Percentiles rank a stretch among this genome's conserved stretches.
Conservation (phyloP, 2,797 vertebrate species). For the Enteromius afrohamiltoni region DNA sequence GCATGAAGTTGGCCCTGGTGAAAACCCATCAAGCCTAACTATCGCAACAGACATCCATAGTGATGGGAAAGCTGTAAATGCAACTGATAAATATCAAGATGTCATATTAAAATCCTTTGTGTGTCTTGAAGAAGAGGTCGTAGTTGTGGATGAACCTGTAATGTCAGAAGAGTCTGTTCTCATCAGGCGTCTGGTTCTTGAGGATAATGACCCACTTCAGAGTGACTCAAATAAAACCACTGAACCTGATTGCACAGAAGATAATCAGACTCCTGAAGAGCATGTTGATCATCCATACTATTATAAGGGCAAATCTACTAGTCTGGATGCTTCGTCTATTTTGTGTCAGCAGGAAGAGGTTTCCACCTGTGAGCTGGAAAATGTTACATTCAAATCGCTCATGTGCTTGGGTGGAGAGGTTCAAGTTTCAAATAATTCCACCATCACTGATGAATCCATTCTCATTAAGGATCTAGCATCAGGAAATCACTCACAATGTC, state of each 20-base stretch:
- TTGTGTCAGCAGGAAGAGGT: slow-evolving; percentile 52
- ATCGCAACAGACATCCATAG: neutral
- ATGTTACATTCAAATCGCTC: slow-evolving; percentile 64
- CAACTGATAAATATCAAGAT: slow-evolving; percentile 18
- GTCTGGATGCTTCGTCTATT: neutral
- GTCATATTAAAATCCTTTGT: slow-evolving; percentile 29
- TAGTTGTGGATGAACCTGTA: slow-evolving; percentile 58
- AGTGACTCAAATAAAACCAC: slow-evolving; percentile 2
- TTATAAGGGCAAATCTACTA: neutral
- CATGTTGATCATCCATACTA: slow-evolving; percentile 35
- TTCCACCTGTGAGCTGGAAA: slow-evolving; percentile 13
- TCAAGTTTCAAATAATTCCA: slow-evolving; percentile 63
- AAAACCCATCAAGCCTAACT: neutral
- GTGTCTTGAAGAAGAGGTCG: slow-evolving; percentile 56
- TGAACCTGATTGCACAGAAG: neutral
- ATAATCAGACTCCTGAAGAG: slow-evolving; percentile 9
- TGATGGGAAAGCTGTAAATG: neutral
- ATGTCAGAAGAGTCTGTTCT: slow-evolving; percentile 64
- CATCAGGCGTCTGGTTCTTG: slow-evolving; percentile 47
- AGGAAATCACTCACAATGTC: slow-evolving; percentile 16
- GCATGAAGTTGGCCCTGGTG: neutral
- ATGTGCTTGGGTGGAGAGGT: slow-evolving; percentile 65
- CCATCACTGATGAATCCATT: slow-evolving; percentile 59
- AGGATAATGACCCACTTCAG: slow-evolving; percentile 13
- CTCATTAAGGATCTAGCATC: slow-evolving; percentile 49